Evolutionary conservation across 2,113 vertebrate genomes (phyloP).

Genomic region (pig (Sus scrofa)): T2T-Sscrofa CM000817.6:22030501-22031000

Average conservation of each 20-base stretch:
- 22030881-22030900: constrained; percentile 36
- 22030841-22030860: constrained; percentile 56
- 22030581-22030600: constrained; percentile 88
- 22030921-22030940: constrained; percentile 78
- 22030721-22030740: constrained; percentile 77
- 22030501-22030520: constrained; percentile 86
- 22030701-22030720: constrained; percentile 81
- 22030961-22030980: constrained; percentile 22
- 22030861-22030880: constrained; percentile 54
- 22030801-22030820: neutral
- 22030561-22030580: constrained; percentile 86
- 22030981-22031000: constrained; percentile 1
- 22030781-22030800: neutral
- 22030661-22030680: constrained; percentile 73
- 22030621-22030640: constrained; percentile 83
- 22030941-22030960: neutral
- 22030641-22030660: constrained; percentile 83
- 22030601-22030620: constrained; percentile 81
- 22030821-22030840: constrained; percentile 35
- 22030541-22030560: constrained; percentile 83
- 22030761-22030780: constrained; percentile 43
- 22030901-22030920: constrained; percentile 67
- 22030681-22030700: constrained; percentile 78
- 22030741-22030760: constrained; percentile 45
- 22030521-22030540: constrained; percentile 85